These are phyloP conservation scores for Rhabdomys pumilio DNA, from an alignment of 2,797 vertebrate genomes.

Conservation along the genomic window DNA sequence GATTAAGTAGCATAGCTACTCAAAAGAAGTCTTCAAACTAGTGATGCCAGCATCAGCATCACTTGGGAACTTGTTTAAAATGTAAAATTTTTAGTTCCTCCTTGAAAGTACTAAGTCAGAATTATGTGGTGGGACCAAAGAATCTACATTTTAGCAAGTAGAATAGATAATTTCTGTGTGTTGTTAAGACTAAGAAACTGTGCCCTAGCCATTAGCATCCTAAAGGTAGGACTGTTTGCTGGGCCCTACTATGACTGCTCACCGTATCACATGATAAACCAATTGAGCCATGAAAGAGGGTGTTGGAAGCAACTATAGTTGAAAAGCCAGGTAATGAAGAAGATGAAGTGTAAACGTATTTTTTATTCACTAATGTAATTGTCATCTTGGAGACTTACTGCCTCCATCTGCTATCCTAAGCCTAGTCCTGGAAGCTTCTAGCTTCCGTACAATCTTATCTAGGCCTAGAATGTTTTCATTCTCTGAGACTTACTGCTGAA, in stretches of 20 bases:
- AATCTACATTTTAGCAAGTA: not conserved
- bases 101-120: constrained; percentile 12
- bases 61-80: constrained; percentile 30
- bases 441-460: not conserved
- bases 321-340: not conserved
- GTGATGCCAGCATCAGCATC: not conserved
- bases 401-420: not conserved
- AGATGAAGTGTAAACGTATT: not conserved
- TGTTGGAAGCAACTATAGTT: not conserved
- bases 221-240: not conserved
- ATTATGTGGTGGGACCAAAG: not conserved
- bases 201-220: not conserved
- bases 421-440: not conserved
- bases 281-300: not conserved
- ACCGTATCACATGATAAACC: not conserved
- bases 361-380: not conserved
- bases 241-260: not conserved
- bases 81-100: not conserved
- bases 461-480: not conserved
- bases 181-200: not conserved
- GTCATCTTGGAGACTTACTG: not conserved
- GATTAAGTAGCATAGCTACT: not conserved
- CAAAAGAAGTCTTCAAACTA: not conserved
- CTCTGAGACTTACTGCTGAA: too few relatives aligned
- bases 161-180: not conserved